Percentiles rank a stretch among this genome's conserved stretches.
Conservation (phyloP, 2,113 vertebrate genomes). For the Phaethornis superciliosus region DNA sequence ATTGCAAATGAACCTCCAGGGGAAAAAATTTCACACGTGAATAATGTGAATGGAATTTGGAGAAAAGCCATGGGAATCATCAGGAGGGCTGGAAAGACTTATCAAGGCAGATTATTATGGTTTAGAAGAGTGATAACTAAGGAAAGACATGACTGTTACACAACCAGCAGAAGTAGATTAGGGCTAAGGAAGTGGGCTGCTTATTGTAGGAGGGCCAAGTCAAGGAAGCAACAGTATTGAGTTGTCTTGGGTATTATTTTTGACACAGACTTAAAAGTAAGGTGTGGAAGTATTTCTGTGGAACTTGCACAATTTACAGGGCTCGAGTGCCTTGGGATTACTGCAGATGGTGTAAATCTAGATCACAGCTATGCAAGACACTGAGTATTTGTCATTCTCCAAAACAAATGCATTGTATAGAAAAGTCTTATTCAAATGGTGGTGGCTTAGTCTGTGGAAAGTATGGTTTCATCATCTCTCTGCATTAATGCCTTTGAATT, state of each 20-base stretch:
- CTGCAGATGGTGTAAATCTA: background rate
- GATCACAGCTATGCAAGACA: background rate
- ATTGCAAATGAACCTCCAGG: background rate
- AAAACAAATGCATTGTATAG: background rate
- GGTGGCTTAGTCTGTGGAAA: background rate
- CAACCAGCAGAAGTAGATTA: background rate
- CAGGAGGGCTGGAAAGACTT: background rate
- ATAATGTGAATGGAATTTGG: background rate
- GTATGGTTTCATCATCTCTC: background rate
- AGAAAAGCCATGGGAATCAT: background rate
- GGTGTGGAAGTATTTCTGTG: background rate
- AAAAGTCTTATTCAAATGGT: background rate
- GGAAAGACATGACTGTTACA: background rate
- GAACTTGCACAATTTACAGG: background rate
- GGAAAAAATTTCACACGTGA: background rate
- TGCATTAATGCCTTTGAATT: background rate
- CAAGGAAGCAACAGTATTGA: background rate
- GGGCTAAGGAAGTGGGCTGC: background rate
- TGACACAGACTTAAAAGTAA: background rate
- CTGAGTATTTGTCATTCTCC: background rate
- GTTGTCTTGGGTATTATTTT: background rate
- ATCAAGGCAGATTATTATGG: background rate
- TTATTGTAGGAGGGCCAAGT: background rate
- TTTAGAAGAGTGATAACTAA: background rate
- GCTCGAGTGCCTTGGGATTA: background rate